These are phyloP conservation scores for Bicyclus anynana DNA, from an alignment of 1,140 invertebrate species.

Conservation along the genomic window DNA sequence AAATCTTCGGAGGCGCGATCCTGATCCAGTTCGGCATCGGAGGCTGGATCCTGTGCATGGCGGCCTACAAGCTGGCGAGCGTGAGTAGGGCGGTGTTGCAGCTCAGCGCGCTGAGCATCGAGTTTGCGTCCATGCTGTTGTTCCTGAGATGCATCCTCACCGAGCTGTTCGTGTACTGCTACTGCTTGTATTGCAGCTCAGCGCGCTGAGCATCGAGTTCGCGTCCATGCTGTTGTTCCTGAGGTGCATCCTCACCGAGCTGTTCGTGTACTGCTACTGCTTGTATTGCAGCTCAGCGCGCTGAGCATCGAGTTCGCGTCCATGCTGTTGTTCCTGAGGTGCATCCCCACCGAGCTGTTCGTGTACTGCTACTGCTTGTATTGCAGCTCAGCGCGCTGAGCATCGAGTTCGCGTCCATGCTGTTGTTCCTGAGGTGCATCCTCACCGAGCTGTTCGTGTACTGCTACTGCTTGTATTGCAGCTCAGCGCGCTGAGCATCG, in stretches of 20 bases:
- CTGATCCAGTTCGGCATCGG: conserved; percentile 60
- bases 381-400: conserved; percentile 49
- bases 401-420: conserved; percentile 65
- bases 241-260: conserved; percentile 59
- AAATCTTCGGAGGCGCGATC: conserved; percentile 50
- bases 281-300: no score
- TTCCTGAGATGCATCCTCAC: no score
- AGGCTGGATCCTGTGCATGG: conserved; percentile 65
- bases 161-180: no score
- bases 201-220: conserved; percentile 56
- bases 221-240: conserved; percentile 63
- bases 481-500: conserved; percentile 43
- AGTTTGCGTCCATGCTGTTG: no score
- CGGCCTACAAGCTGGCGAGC: conserved; percentile 57
- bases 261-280: conserved; percentile 66
- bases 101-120: no score
- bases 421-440: conserved; percentile 60
- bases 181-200: no score
- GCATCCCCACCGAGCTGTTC: no score
- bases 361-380: no score
- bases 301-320: no score
- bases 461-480: conserved; percentile 64
- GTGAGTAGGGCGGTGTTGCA: conserved; percentile 35
- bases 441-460: conserved; percentile 64
- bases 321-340: no score